phyloP scores from a whole-genome alignment of 2,797 vertebrate species.

The Poeciliopsis turneri region DNA sequence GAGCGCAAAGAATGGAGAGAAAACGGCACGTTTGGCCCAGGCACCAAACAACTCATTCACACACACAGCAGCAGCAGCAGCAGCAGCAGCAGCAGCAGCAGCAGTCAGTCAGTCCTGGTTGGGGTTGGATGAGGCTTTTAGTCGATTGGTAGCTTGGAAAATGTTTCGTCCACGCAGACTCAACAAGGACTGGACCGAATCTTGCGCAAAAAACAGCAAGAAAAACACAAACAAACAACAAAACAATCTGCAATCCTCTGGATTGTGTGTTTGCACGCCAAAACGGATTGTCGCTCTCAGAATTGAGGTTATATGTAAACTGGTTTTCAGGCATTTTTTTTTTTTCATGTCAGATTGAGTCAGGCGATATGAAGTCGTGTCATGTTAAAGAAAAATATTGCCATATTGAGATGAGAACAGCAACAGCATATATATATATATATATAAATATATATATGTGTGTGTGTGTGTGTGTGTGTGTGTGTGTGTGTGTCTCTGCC shows the following conservation, averaged over 20 bases:
- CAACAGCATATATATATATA: too few relatives aligned
- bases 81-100: constrained; percentile 2
- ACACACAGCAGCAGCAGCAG: constrained; percentile 23
- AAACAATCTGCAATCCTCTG: not conserved
- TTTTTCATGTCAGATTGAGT: not conserved
- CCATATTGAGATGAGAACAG: too few relatives aligned
- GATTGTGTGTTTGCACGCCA: not conserved
- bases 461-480: too few relatives aligned
- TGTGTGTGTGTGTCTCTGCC: too few relatives aligned
- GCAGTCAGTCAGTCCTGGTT: constrained; percentile 22
- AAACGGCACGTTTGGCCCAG: constrained; percentile 41
- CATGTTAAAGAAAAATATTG: not conserved
- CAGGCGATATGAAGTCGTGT: not conserved
- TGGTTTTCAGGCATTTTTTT: not conserved
- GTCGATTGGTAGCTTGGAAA: not conserved
- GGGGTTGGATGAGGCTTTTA: not conserved
- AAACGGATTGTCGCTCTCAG: not conserved
- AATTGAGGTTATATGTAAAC: not conserved
- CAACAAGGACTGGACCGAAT: constrained; percentile 34
- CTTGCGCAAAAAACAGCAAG: not conserved
- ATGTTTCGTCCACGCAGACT: constrained; percentile 22
- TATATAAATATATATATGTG: too few relatives aligned
- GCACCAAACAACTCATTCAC: constrained; percentile 50
- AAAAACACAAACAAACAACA: not conserved
- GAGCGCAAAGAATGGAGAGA: constrained; percentile 42